A percentile compares a stretch with the other conserved stretches of the same genome.
Conservation (phyloP, 2,113 vertebrate species). For the Nothobranchius kuhntae region DNA sequence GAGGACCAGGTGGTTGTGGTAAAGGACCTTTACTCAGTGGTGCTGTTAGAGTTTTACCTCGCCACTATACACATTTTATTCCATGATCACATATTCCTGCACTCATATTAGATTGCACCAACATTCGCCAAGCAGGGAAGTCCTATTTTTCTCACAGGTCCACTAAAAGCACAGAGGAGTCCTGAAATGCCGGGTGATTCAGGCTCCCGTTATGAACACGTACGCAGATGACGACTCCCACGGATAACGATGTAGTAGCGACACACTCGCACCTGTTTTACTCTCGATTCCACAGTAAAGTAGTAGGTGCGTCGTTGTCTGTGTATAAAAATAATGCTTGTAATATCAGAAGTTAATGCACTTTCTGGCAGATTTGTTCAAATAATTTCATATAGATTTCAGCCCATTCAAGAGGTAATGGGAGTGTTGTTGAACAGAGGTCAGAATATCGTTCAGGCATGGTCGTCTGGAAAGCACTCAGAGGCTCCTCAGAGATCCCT, state of each 20-base stretch:
- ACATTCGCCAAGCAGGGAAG: conserved; percentile 51
- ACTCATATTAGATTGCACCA: conserved; percentile 68
- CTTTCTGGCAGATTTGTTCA: conserved; percentile 17
- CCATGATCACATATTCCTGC: conserved; percentile 53
- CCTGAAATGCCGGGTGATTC: conserved; percentile 36
- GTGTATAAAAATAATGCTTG: conserved; percentile 24
- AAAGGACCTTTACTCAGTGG: conserved; percentile 62
- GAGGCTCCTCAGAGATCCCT: conserved; percentile 26
- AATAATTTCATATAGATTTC: conserved; percentile 12
- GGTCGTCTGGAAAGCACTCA: conserved; percentile 48
- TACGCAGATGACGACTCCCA: conserved; percentile 28
- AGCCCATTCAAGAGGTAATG: conserved; percentile 12
- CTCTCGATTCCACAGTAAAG: background rate
- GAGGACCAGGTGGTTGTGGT: conserved; percentile 57
- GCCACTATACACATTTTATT: conserved; percentile 60
- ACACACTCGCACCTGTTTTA: background rate
- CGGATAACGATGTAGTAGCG: conserved; percentile 14
- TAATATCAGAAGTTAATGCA: conserved; percentile 25
- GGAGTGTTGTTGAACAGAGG: conserved; percentile 37
- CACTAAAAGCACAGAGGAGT: conserved; percentile 33
- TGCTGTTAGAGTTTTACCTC: conserved; percentile 64
- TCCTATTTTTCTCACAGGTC: conserved; percentile 47
- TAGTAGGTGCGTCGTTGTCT: conserved; percentile 13
- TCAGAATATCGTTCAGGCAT: conserved; percentile 16
- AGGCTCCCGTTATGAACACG: conserved; percentile 1